phyloP scores from a whole-genome alignment of 2,113 vertebrate species.

The Mesitornis unicolor region DNA sequence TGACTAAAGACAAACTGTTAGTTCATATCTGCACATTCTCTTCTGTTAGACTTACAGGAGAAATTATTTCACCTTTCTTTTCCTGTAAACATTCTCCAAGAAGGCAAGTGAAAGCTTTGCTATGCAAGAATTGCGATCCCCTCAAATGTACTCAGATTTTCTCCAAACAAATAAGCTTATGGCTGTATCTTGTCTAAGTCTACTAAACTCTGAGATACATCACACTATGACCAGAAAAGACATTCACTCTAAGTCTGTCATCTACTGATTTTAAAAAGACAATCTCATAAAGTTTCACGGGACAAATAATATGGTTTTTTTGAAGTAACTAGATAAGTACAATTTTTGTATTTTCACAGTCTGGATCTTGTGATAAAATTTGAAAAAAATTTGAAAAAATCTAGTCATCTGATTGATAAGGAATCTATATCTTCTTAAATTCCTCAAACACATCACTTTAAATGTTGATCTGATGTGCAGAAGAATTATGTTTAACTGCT shows the following conservation, averaged over 20 bases:
- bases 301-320: not conserved
- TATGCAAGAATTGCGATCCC: not conserved
- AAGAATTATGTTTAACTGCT: not conserved
- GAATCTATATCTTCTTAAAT: not conserved
- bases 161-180: not conserved
- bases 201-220: not conserved
- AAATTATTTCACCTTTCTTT: not conserved
- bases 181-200: not conserved
- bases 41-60: not conserved
- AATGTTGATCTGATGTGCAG: not conserved
- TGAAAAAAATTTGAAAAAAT: not conserved
- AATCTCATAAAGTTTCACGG: not conserved
- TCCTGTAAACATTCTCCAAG: not conserved
- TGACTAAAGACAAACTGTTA: not conserved
- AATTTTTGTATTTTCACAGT: not conserved
- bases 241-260: not conserved
- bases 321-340: not conserved
- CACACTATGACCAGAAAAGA: not conserved
- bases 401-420: not conserved
- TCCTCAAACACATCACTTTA: not conserved
- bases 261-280: not conserved
- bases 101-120: not conserved
- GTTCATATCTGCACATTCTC: not conserved
- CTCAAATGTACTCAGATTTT: not conserved
- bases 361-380: not conserved